Evolutionary conservation across 2,113 vertebrate genomes (phyloP).

Genomic region (Pitta sordida): DNA sequence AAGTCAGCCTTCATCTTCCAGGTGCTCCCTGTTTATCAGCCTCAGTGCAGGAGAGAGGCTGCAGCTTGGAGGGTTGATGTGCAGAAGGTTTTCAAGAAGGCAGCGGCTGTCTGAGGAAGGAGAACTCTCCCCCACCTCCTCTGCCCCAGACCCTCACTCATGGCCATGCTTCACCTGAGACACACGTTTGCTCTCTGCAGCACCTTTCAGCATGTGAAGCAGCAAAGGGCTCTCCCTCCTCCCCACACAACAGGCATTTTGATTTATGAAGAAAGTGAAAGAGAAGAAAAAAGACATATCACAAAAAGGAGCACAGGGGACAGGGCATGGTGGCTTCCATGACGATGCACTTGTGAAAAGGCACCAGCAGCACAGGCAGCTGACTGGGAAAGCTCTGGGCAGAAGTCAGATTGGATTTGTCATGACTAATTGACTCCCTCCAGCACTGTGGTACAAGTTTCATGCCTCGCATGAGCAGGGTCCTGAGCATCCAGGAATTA

Average conservation of each 20-base stretch:
- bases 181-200: not conserved
- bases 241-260: not conserved
- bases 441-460: not conserved
- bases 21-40: not conserved
- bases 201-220: not conserved
- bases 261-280: not conserved
- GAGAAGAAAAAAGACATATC: not conserved
- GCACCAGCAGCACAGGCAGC: not conserved
- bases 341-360: not conserved
- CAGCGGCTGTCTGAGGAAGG: not conserved
- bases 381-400: not conserved
- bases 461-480: not conserved
- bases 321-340: not conserved
- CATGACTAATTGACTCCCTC: conserved; percentile 10
- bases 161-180: rapidly evolving
- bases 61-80: not conserved
- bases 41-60: not conserved
- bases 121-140: not conserved
- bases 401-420: not conserved
- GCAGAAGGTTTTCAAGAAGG: not conserved
- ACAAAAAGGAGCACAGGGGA: not conserved
- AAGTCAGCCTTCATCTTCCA: not conserved
- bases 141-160: not conserved
- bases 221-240: not conserved
- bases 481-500: not conserved